These are phyloP conservation scores for Philopedon plagiatum DNA, from an alignment of 2,888 invertebrate species.

Conservation along the genomic window DNA sequence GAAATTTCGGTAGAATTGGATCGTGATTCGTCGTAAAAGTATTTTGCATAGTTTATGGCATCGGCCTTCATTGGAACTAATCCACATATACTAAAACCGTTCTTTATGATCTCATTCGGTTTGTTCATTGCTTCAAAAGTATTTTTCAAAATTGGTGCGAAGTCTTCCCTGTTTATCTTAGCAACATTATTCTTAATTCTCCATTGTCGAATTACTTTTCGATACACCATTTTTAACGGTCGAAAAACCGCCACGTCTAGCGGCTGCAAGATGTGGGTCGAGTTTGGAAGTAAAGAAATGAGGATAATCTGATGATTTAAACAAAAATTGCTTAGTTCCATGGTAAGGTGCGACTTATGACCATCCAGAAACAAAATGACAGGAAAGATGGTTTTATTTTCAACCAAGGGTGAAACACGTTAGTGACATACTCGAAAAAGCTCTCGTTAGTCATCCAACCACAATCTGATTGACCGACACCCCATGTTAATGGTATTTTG, in stretches of 20 bases:
- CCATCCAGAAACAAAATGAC: constrained; percentile 15
- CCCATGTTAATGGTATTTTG: too few species aligned
- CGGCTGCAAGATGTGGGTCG: too few species aligned
- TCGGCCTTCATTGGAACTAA: neutral
- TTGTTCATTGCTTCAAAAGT: too few species aligned
- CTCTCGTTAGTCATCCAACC: constrained; percentile 55
- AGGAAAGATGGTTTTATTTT: neutral
- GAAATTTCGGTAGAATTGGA: too few species aligned
- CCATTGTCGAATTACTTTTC: neutral
- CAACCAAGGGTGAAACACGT: constrained; percentile 7
- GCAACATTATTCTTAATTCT: neutral
- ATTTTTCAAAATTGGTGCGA: neutral
- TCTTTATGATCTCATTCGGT: neutral
- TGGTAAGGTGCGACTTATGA: too few species aligned
- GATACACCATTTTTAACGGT: neutral
- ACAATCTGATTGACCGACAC: constrained; percentile 52
- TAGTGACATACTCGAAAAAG: constrained; percentile 13
- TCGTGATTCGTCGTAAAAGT: too few species aligned
- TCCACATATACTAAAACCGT: constrained; percentile 3
- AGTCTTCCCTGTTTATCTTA: neutral
- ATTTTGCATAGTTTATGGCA: too few species aligned
- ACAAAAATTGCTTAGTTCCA: too few species aligned
- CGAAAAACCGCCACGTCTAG: neutral
- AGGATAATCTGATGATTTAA: too few species aligned
- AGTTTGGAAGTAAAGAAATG: too few species aligned